Percentiles rank a stretch among this genome's conserved stretches.
Evolutionary conservation across 2,888 invertebrate species (phyloP).

Genomic region (Monochamus alternatus): DNA sequence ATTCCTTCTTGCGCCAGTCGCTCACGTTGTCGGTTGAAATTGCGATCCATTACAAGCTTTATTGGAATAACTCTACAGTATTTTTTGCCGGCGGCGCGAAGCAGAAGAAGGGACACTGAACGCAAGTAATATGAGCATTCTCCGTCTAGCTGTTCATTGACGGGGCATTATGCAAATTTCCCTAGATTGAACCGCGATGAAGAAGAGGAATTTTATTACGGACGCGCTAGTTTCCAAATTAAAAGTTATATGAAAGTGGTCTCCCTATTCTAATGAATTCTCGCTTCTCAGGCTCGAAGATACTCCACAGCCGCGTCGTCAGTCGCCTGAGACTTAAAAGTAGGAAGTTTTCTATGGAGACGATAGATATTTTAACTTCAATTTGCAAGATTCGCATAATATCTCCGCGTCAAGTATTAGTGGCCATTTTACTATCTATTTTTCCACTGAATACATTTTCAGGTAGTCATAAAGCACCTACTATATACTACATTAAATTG

Average conservation of each 20-base stretch:
- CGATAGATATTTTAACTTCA: neutral
- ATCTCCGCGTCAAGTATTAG: neutral
- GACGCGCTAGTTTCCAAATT: constrained; percentile 15
- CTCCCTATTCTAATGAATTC: constrained; percentile 6
- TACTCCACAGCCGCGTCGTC: neutral
- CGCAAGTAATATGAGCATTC: neutral
- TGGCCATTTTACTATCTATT: too few relatives aligned
- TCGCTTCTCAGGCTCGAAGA: neutral
- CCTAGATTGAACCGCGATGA: constrained; percentile 1
- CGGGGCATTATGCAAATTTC: constrained; percentile 30
- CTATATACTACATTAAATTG: too few relatives aligned
- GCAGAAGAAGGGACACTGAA: constrained; percentile 9
- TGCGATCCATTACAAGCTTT: constrained; percentile 28
- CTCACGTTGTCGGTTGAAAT: constrained; percentile 25
- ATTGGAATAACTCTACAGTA: constrained; percentile 26
- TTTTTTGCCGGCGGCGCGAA: constrained; percentile 11
- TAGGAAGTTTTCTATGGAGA: neutral
- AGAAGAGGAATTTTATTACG: constrained; percentile 26
- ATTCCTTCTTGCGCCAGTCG: constrained; percentile 18
- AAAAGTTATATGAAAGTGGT: constrained; percentile 8
- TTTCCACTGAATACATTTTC: too few relatives aligned
- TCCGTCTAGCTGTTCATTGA: constrained; percentile 22
- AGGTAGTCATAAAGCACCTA: too few relatives aligned
- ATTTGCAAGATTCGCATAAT: neutral
- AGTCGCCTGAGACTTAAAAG: neutral